These are phyloP conservation scores for Limnothrissa miodon DNA, from an alignment of 2,113 vertebrate species.

Conservation along the genomic window DNA sequence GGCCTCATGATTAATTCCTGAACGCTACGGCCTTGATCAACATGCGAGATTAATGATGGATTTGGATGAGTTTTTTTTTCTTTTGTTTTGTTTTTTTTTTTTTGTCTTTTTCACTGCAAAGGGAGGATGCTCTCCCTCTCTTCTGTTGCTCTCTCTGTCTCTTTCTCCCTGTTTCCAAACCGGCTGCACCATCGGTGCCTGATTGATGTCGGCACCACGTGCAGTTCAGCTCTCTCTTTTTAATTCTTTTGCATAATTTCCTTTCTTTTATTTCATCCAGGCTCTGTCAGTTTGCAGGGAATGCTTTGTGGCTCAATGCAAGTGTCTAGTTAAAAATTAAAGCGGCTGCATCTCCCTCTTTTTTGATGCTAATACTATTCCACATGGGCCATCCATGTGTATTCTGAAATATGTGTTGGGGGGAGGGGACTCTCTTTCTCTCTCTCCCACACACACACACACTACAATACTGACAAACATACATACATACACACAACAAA, in stretches of 20 bases:
- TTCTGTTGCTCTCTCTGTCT: conserved; percentile 41
- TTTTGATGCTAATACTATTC: conserved; percentile 75
- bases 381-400: conserved; percentile 58
- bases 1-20: conserved; percentile 79
- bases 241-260: conserved; percentile 34
- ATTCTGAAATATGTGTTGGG: not conserved
- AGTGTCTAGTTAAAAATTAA: conserved; percentile 81
- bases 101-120: not conserved
- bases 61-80: conserved; percentile 74
- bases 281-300: conserved; percentile 64
- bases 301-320: conserved; percentile 71
- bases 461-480: not conserved
- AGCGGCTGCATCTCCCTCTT: conserved; percentile 62
- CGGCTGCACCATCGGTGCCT: conserved; percentile 1
- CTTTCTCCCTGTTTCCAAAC: conserved; percentile 18
- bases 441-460: not conserved
- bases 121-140: conserved; percentile 57
- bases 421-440: not conserved
- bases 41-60: conserved; percentile 83
- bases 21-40: conserved; percentile 76
- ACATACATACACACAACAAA: not conserved
- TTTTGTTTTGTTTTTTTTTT: conserved; percentile 9
- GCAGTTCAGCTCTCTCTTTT: conserved; percentile 50
- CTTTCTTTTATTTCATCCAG: conserved; percentile 40
- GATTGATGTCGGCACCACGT: conserved; percentile 59